Conservation (phyloP, 2,113 vertebrate genomes). For the Oryzias javanicus region DNA sequence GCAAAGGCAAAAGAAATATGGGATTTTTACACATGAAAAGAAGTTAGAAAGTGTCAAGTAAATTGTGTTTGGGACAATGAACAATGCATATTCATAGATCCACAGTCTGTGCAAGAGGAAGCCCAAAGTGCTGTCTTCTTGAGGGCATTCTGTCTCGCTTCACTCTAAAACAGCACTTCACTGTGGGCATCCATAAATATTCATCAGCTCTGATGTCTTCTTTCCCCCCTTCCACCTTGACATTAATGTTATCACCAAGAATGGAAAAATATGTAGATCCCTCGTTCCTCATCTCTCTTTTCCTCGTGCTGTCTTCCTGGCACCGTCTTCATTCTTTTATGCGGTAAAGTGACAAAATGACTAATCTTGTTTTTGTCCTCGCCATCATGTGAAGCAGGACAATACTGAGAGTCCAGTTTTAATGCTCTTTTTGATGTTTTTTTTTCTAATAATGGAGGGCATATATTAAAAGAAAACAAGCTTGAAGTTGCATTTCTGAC, state of each 20-base stretch:
- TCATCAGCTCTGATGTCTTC: slow-evolving; percentile 70
- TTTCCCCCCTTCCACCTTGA: slow-evolving; percentile 66
- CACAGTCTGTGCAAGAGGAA: slow-evolving; percentile 56
- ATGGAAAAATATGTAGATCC: slow-evolving; percentile 60
- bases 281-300: slow-evolving; percentile 30
- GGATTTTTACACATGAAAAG: slow-evolving; percentile 55
- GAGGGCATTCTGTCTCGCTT: slow-evolving; percentile 70
- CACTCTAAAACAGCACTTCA: slow-evolving; percentile 70
- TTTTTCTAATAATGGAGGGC: too few species aligned
- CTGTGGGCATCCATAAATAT: slow-evolving; percentile 70
- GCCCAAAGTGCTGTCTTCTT: slow-evolving; percentile 72
- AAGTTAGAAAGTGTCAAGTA: slow-evolving; percentile 56
- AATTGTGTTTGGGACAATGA: slow-evolving; percentile 76
- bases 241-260: slow-evolving; percentile 66
- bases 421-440: not conserved
- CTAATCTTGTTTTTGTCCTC: slow-evolving; percentile 44
- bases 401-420: slow-evolving; percentile 6
- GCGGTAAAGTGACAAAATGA: slow-evolving; percentile 49
- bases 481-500: too few species aligned
- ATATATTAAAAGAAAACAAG: too few species aligned
- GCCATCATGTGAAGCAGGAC: slow-evolving; percentile 16
- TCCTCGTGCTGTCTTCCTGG: slow-evolving; percentile 7
- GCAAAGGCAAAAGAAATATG: slow-evolving; percentile 27
- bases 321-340: slow-evolving; percentile 41
- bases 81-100: slow-evolving; percentile 72